These are phyloP conservation scores for Leguminivora glycinivorella DNA, from an alignment of 1,140 invertebrate genomes.

Conservation along the genomic window DNA sequence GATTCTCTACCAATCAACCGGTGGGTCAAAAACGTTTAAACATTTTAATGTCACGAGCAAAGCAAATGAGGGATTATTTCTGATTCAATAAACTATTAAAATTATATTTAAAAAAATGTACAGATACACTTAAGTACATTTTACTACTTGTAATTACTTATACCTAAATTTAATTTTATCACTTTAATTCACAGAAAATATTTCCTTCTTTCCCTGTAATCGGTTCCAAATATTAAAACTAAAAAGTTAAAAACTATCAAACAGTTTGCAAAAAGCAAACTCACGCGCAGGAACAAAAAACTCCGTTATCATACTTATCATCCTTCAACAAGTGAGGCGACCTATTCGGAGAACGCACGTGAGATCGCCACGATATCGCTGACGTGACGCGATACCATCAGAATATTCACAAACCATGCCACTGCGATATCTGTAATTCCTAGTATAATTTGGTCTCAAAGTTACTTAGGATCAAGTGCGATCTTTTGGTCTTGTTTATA, in stretches of 20 bases:
- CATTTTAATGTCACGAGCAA: no score
- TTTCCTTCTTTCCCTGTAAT: no score
- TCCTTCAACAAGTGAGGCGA: slow-evolving; percentile 17
- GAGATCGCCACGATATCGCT: slow-evolving; percentile 23
- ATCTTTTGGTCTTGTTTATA: neutral
- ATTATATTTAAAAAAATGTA: no score
- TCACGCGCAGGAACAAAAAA: neutral
- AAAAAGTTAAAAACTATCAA: neutral
- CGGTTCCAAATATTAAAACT: no score
- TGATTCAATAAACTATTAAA: no score
- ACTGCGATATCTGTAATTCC: neutral
- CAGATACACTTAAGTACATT: no score
- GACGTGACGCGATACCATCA: slow-evolving; percentile 13
- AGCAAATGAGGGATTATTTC: no score
- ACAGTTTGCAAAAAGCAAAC: neutral
- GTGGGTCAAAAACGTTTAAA: no score
- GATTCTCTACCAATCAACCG: no score
- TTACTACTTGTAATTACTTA: no score
- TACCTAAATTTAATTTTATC: no score
- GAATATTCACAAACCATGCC: neutral
- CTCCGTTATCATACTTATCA: neutral
- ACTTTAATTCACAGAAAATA: no score
- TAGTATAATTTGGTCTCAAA: neutral
- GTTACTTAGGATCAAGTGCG: neutral
- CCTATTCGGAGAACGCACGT: slow-evolving; percentile 25